Evolutionary conservation across 2,113 vertebrate species (phyloP).

Genomic region (Excalfactoria chinensis): DNA sequence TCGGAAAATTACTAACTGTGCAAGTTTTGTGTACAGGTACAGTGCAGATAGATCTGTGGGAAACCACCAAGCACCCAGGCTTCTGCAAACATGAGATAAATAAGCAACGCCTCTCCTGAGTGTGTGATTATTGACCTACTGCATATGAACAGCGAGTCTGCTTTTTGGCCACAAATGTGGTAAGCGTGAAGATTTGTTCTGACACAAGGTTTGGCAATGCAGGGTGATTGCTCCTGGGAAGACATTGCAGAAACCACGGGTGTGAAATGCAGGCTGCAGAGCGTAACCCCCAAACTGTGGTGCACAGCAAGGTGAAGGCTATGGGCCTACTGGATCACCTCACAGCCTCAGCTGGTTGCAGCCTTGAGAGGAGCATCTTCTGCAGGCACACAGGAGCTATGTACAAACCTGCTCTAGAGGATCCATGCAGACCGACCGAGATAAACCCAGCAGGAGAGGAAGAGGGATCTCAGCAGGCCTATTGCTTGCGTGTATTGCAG

Average conservation of each 20-base stretch:
- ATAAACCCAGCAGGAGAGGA: background rate
- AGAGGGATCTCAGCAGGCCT: background rate
- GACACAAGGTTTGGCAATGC: background rate
- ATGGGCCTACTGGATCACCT: background rate
- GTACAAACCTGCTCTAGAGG: background rate
- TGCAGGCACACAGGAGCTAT: background rate
- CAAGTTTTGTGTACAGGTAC: background rate
- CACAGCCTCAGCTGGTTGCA: background rate
- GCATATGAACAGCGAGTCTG: background rate
- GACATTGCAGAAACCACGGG: background rate
- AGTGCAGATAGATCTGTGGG: background rate
- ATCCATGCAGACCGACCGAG: background rate
- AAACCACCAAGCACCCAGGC: background rate
- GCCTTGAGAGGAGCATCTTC: fast-evolving
- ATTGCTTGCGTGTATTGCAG: fast-evolving
- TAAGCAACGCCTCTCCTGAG: background rate
- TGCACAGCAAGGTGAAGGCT: background rate
- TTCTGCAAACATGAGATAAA: background rate
- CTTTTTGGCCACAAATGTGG: background rate
- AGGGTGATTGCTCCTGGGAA: background rate
- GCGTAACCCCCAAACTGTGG: background rate
- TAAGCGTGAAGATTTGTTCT: background rate
- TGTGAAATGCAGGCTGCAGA: background rate
- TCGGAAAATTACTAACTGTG: background rate
- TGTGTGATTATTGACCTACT: background rate